Evolutionary conservation across 2,888 invertebrate species (phyloP), one percentile per base, ranked within the genome.

Genomic region (Limnephilus auricula): DNA sequence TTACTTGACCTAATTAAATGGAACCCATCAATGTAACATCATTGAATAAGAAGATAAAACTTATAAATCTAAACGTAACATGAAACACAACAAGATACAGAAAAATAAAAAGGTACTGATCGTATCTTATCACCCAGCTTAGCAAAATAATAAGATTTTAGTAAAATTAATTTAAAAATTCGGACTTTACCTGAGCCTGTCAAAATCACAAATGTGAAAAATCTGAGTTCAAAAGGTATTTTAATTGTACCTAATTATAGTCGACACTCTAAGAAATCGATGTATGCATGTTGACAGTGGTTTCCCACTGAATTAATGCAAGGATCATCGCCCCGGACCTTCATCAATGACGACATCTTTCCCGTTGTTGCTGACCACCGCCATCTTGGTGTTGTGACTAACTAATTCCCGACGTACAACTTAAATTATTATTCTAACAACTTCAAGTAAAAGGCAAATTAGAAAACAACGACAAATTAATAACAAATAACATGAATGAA

Each of bases 281-380:
- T 6, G 25, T n/a, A 0, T 65, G 65, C 2, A 65, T n/a, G 25
- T 65, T 65, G 65, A 25, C 65, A 65, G 13, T 45, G 3, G n/a
- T 9, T 65, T 65, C 65, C 65, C 65, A 65, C 65, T 65, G 65
- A 65, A 65, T 65, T 65, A 65, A 65, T 65, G 65, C 65, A 65
- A 65, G 65, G 34, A 82, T 32, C 34, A 34, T 82, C 78, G 87
- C 78, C 87, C 87, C 25, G 65, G 78, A 34, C 87, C 87, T 79
- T 78, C 87, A 78, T 12, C 32, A 88, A 88, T 88, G 87, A 88
- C 87, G 87, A 78, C 87, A 88, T 78, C 65, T 79, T 32, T 88
- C 78, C 79, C 78, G 87, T 32, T 78, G 87, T 87, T 79, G 18
- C 78, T 78, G 87, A 25, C 78, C 32, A 79, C 87, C 78, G 87